Evolutionary conservation across 92 coral and sea anemone genomes (phyloP).

Genomic region (Ricordea florida): DNA sequence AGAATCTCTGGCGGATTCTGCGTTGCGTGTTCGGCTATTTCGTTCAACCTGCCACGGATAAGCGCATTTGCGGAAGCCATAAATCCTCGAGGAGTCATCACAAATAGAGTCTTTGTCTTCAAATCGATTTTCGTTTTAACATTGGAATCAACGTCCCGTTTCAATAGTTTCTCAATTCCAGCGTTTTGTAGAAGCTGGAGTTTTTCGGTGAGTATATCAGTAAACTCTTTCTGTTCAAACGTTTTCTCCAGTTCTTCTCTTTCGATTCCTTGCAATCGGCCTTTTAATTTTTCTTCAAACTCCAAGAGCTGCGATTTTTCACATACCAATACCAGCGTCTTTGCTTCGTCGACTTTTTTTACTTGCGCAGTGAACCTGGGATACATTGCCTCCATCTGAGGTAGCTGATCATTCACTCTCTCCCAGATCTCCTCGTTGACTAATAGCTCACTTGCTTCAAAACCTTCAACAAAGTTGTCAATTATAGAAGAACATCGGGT

Average conservation of each 20-base stretch:
- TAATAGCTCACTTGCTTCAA: background rate
- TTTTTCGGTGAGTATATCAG: slow-evolving; percentile 1
- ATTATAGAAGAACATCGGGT: background rate
- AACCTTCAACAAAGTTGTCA: background rate
- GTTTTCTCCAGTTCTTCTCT: slow-evolving; percentile 13
- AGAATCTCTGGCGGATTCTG: slow-evolving; percentile 1
- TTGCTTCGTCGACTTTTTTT: background rate
- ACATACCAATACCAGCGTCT: background rate
- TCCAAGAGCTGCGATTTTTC: slow-evolving; percentile 3
- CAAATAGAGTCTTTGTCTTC: background rate
- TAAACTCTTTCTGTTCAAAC: background rate
- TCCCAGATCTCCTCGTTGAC: slow-evolving; percentile 20
- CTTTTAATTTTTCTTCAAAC: background rate
- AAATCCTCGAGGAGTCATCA: slow-evolving; percentile 18
- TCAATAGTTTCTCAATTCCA: background rate
- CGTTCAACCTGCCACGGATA: slow-evolving; percentile 9
- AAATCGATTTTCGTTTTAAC: slow-evolving; percentile 1
- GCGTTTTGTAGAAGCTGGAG: slow-evolving; percentile 35
- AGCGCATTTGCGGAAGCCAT: background rate
- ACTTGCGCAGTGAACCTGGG: slow-evolving; percentile 28
- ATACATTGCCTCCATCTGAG: background rate
- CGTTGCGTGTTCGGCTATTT: background rate
- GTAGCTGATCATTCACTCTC: slow-evolving; percentile 9
- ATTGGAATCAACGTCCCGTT: background rate
- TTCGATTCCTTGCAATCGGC: slow-evolving; percentile 5